Percentiles rank a stretch among this genome's conserved stretches.
Conservation (phyloP, 1,140 invertebrate genomes). For the Pseudomyrmex concolor region DNA sequence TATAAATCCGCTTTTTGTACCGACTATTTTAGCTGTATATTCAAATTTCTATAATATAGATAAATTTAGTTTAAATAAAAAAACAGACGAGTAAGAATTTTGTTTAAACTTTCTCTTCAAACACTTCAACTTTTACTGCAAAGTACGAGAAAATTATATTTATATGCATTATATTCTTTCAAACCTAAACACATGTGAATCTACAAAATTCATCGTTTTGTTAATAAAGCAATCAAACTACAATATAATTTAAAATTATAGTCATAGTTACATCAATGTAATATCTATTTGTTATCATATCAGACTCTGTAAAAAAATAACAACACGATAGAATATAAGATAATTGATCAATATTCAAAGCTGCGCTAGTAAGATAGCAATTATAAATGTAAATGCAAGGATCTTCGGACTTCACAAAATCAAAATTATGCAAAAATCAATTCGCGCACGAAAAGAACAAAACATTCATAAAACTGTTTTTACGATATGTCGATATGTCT, state of each 20-base stretch:
- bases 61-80: slow-evolving; percentile 15
- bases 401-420: neutral
- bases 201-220: slow-evolving; percentile 11
- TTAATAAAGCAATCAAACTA: neutral
- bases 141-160: neutral
- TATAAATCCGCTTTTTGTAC: slow-evolving; percentile 43
- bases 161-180: neutral
- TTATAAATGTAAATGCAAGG: slow-evolving; percentile 16
- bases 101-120: slow-evolving; percentile 3
- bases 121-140: neutral
- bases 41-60: slow-evolving; percentile 16
- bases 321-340: slow-evolving; percentile 27
- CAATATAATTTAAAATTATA: slow-evolving; percentile 12
- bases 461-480: slow-evolving; percentile 19
- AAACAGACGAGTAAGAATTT: slow-evolving; percentile 15
- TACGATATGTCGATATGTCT: slow-evolving; percentile 1
- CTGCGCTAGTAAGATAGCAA: slow-evolving; percentile 37
- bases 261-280: slow-evolving; percentile 8
- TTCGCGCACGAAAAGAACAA: neutral
- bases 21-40: neutral
- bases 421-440: slow-evolving; percentile 1
- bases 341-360: slow-evolving; percentile 23
- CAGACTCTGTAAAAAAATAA: slow-evolving; percentile 23
- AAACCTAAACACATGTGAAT: neutral
- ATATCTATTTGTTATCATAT: slow-evolving; percentile 50